These are phyloP conservation scores for Corythornis cristatus DNA, from an alignment of 2,113 vertebrate species.

Conservation along the genomic window DNA sequence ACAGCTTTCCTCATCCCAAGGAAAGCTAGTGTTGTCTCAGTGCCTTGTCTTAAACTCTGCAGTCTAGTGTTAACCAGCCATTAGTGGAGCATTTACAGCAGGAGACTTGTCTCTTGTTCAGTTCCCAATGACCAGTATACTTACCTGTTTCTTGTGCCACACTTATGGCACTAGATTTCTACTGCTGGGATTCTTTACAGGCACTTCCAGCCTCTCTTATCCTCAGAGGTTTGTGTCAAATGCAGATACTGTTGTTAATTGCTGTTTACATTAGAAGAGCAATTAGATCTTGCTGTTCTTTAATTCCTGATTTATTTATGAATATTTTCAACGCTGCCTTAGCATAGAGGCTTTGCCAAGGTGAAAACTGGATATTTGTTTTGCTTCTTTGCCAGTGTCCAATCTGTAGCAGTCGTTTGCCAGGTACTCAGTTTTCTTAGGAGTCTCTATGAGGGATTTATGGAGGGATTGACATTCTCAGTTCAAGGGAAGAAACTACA, in stretches of 20 bases:
- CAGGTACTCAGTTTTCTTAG: neutral
- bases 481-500: neutral
- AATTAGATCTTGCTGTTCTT: conserved; percentile 32
- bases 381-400: conserved; percentile 5
- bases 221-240: conserved; percentile 41
- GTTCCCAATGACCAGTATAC: fast-evolving
- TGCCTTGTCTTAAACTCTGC: neutral
- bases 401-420: neutral
- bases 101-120: neutral
- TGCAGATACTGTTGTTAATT: conserved; percentile 55
- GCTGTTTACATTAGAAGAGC: conserved; percentile 2
- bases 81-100: neutral
- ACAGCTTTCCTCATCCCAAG: neutral
- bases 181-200: neutral
- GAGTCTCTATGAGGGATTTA: neutral
- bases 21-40: neutral
- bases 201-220: conserved; percentile 25
- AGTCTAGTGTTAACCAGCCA: neutral
- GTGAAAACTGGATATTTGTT: conserved; percentile 30
- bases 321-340: conserved; percentile 22
- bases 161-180: neutral
- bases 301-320: conserved; percentile 56
- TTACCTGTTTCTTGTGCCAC: neutral
- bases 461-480: neutral
- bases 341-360: conserved; percentile 6